These are phyloP conservation scores for Willisornis vidua DNA, from an alignment of 2,113 vertebrate genomes.

Conservation along the genomic window DNA sequence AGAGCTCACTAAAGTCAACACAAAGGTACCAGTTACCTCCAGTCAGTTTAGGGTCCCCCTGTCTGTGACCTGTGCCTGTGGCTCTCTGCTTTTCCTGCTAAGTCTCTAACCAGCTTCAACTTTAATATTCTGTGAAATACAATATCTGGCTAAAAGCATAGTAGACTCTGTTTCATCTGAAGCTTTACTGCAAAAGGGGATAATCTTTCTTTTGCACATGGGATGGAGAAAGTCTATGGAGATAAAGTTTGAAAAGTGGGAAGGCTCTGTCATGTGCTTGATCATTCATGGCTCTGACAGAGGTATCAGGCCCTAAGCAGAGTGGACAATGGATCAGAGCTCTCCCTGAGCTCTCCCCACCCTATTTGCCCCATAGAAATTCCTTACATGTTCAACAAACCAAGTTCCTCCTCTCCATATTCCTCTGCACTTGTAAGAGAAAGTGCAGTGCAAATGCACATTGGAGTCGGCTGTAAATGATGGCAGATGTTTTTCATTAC, in stretches of 20 bases:
- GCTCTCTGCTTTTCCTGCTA: background rate
- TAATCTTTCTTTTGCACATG: background rate
- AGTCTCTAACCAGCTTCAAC: background rate
- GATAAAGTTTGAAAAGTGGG: background rate
- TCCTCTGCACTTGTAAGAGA: background rate
- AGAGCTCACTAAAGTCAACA: background rate
- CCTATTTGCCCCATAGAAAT: background rate
- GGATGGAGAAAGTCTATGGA: background rate
- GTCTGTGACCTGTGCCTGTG: background rate
- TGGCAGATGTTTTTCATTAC: slow-evolving; percentile 27
- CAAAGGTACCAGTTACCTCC: background rate
- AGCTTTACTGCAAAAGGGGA: background rate
- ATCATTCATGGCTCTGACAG: background rate
- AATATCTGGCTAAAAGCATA: background rate
- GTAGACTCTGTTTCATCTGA: background rate
- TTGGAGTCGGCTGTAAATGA: background rate
- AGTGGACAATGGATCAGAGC: background rate
- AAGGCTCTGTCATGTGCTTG: background rate
- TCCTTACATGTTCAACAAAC: background rate
- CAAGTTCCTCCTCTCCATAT: background rate
- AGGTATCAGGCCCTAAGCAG: background rate
- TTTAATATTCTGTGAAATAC: background rate
- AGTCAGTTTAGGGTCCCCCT: background rate
- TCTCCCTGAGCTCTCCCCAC: background rate
- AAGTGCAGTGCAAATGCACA: background rate